Evolutionary conservation across 2,797 vertebrate genomes (phyloP).

Genomic region (Schizothorax lantsangensis): DNA sequence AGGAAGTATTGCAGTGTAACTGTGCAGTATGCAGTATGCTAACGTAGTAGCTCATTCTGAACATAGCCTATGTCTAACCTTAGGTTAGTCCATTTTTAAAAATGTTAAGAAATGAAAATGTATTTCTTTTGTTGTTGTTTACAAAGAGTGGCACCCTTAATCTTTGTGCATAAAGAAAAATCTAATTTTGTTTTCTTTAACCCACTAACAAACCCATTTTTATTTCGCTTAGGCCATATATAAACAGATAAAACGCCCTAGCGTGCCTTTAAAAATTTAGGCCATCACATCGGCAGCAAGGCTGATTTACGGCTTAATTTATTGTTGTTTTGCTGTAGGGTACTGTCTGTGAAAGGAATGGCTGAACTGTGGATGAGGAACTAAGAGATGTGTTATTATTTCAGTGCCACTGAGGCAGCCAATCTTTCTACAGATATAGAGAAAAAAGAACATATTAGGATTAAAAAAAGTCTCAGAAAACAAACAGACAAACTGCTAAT

Average conservation of each 20-base stretch:
- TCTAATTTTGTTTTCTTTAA: background rate
- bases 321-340: constrained; percentile 24
- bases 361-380: constrained; percentile 14
- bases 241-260: background rate
- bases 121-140: background rate
- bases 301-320: constrained; percentile 41
- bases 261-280: background rate
- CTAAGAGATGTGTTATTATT: constrained; percentile 34
- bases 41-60: background rate
- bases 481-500: background rate
- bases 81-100: background rate
- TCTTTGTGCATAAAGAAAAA: background rate
- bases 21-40: background rate
- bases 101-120: background rate
- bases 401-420: constrained; percentile 2
- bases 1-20: background rate
- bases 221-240: background rate
- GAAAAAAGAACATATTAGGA: background rate
- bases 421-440: background rate
- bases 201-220: background rate
- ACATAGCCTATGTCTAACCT: background rate
- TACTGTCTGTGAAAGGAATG: constrained; percentile 25
- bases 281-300: background rate
- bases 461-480: background rate
- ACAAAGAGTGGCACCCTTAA: background rate